Percentiles rank a stretch among this genome's conserved stretches.
These are phyloP conservation scores for Podilymbus podiceps DNA, from an alignment of 2,113 vertebrate genomes.

Conservation along the genomic window DNA sequence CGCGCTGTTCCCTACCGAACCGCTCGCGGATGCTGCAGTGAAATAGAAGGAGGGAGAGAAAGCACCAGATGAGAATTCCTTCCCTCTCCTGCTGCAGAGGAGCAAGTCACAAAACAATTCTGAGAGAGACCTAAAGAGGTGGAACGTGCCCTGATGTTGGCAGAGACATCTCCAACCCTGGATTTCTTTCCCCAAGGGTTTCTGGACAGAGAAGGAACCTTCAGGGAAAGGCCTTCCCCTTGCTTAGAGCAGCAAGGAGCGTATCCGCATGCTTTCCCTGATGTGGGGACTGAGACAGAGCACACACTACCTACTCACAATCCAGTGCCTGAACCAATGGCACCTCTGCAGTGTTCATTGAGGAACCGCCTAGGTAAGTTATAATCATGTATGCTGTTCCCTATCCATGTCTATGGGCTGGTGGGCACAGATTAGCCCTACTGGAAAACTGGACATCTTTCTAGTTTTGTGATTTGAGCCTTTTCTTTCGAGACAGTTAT, in stretches of 20 bases:
- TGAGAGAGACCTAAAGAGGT: neutral
- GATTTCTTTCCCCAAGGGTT: neutral
- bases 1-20: conserved; percentile 75
- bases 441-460: neutral
- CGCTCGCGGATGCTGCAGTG: conserved; percentile 64
- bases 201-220: neutral
- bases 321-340: neutral
- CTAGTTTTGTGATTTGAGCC: neutral
- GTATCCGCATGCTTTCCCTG: neutral
- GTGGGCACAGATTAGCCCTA: neutral
- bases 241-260: neutral
- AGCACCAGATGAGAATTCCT: neutral
- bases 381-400: accelerated
- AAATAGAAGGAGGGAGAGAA: neutral
- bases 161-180: neutral
- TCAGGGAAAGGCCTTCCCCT: neutral
- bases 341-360: neutral
- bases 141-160: neutral
- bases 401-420: neutral
- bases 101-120: neutral
- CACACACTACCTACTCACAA: neutral
- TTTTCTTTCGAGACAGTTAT: neutral
- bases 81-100: neutral
- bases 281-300: neutral
- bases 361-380: neutral